Evolutionary conservation across 1,140 invertebrate species (phyloP), one percentile per base, ranked within the genome.

Genomic region (Bombus breviceps): DNA sequence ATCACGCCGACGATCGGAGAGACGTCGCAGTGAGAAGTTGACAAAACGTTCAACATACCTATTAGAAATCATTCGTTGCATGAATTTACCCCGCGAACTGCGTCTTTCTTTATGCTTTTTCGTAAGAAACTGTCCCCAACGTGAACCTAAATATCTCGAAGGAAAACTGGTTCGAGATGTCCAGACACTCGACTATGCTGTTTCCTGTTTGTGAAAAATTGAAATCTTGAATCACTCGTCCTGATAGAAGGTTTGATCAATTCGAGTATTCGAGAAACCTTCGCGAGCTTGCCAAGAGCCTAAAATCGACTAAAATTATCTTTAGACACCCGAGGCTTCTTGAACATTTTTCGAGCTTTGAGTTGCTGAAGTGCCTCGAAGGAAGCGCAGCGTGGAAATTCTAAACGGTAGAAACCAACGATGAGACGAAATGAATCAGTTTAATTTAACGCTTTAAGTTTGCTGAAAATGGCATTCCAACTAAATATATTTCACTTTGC

Each of bases 71-170:
- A 68, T 88, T 89, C 82, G 83, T 89, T 85, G 82, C 76, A 74
- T 59, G 68, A 22, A 69, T 75, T 89, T 62, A 75, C 88, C 87
- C 88, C 88, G 83, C 88, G 88, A 88, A 82, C 59, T 83, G 68
- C 72, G 76, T 53, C 69, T 41, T 47, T 57, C 47, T 76, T 53
- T 28, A 22, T 53, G 5, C 22, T 53, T 53, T 34, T 8, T 73
- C 34, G 10, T 28, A n/a, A 59, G 62, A n/a, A 57, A 72, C 59
- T 73, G 76, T 62, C 86, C 71, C 59, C 75, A 47, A 28, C 43
- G 28, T 62, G 76, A 83, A n/a, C 39, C 74, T 41, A 32, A n/a
- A 5, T 32, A 71, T 28, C 66, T 47, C 59, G 47, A 25, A 43
- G 18, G 68, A 78, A 59, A 41, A 32, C 34, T 18, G 47, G n/a